phyloP scores from a whole-genome alignment of 92 coral and sea anemone species.

The Parazoanthus swiftii region DNA sequence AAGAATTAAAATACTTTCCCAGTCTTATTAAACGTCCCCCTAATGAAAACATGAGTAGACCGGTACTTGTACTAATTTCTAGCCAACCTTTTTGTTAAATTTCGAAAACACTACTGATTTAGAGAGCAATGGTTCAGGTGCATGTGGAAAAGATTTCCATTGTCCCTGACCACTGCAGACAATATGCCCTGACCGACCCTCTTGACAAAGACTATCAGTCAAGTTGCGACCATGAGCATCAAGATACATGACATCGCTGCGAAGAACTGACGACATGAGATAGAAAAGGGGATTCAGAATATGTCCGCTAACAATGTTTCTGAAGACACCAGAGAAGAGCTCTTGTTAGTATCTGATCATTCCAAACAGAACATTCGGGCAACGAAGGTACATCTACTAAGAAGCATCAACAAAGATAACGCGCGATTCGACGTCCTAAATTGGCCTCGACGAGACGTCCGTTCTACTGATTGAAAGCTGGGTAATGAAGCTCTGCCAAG shows the following conservation, averaged over 20 bases:
- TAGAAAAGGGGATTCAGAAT: constrained; percentile 39
- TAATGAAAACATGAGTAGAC: constrained; percentile 34
- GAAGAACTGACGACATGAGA: constrained; percentile 40
- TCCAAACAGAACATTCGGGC: constrained; percentile 43
- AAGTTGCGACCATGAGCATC: constrained; percentile 50
- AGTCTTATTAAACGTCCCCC: constrained; percentile 38
- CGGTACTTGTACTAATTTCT: constrained; percentile 39
- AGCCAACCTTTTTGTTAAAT: constrained; percentile 13
- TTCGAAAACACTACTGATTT: constrained; percentile 28
- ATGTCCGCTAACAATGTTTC: constrained; percentile 45
- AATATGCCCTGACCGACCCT: constrained; percentile 59
- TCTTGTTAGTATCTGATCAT: constrained; percentile 25
- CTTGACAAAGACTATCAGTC: constrained; percentile 51
- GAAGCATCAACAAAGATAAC: constrained; percentile 53
- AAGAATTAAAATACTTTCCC: constrained; percentile 14
- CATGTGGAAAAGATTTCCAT: constrained; percentile 49
- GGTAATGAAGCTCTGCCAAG: constrained; percentile 55
- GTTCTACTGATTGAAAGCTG: constrained; percentile 50
- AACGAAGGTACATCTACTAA: constrained; percentile 61
- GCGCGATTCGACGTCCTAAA: constrained; percentile 42
- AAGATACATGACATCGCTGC: constrained; percentile 52
- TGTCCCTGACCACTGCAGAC: constrained; percentile 67
- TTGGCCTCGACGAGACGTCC: constrained; percentile 31
- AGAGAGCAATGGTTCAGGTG: constrained; percentile 29
- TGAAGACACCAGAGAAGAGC: constrained; percentile 51